Conservation (phyloP, 2,797 vertebrate species). For the Anguilla pacifica region DNA sequence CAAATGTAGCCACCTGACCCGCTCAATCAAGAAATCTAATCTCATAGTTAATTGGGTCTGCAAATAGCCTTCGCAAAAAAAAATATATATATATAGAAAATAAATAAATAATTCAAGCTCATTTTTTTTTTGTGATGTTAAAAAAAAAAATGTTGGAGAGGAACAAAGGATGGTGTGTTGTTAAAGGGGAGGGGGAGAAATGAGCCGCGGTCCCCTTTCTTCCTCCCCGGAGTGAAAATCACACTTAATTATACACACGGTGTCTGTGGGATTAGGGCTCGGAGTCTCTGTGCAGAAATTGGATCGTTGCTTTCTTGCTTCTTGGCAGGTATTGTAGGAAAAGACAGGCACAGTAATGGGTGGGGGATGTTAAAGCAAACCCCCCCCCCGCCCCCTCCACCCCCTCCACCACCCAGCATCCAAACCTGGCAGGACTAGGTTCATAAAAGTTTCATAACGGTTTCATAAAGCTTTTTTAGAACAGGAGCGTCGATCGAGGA, state of each 20-base stretch:
- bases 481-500: too few relatives aligned
- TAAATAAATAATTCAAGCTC: not conserved
- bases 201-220: not conserved
- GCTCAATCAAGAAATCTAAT: slow-evolving; percentile 13
- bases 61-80: not conserved
- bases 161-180: not conserved
- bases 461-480: too few relatives aligned
- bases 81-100: not conserved
- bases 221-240: not conserved
- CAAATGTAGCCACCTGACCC: not conserved
- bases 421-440: not conserved
- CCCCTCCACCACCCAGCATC: too few relatives aligned
- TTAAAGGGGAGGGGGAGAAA: not conserved
- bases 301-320: not conserved
- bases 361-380: not conserved
- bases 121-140: not conserved
- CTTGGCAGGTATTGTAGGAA: not conserved
- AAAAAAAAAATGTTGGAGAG: not conserved
- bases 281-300: not conserved
- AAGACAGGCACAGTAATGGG: not conserved
- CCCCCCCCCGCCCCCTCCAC: not conserved
- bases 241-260: slow-evolving; percentile 5
- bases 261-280: not conserved
- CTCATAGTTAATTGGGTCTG: not conserved
- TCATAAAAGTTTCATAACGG: too few relatives aligned